A percentile compares a stretch with the other conserved stretches of the same genome.
Conservation (phyloP, 2,888 invertebrate genomes). For the Acholoe squamosa region DNA sequence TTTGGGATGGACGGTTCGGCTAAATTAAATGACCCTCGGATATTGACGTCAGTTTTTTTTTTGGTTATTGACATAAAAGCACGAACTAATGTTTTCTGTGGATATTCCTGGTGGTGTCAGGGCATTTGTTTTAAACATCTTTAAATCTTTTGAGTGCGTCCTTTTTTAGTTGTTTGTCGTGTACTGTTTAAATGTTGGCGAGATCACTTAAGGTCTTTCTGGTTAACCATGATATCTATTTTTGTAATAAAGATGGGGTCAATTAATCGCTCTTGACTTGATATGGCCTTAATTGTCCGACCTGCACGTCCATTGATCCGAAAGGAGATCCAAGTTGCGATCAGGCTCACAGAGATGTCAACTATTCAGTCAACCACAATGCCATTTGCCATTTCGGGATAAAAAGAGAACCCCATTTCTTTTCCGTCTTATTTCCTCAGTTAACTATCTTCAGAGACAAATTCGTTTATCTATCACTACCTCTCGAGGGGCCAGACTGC, state of each 20-base stretch:
- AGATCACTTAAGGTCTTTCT: background rate
- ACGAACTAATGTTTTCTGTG: background rate
- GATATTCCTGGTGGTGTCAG: background rate
- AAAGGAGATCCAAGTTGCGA: too few relatives aligned
- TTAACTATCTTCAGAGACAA: background rate
- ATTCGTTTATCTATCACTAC: background rate
- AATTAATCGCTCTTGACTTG: background rate
- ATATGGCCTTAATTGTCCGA: background rate
- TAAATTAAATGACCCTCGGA: background rate
- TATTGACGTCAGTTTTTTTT: background rate
- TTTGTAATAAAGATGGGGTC: background rate
- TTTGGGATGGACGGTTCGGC: background rate
- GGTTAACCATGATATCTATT: background rate
- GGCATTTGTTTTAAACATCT: background rate
- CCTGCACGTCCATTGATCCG: too few relatives aligned
- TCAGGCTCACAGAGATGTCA: too few relatives aligned
- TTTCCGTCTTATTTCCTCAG: too few relatives aligned
- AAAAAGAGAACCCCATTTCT: too few relatives aligned
- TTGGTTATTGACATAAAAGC: background rate
- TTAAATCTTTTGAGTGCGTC: background rate
- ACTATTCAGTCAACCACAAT: too few relatives aligned
- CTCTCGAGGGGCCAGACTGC: background rate
- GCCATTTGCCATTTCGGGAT: too few relatives aligned
- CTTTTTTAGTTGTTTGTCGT: slow-evolving; percentile 29
- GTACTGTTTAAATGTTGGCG: background rate